Base-by-base conservation (phyloP, 2,113 vertebrate genomes). In the Climacteris rufus region DNA sequence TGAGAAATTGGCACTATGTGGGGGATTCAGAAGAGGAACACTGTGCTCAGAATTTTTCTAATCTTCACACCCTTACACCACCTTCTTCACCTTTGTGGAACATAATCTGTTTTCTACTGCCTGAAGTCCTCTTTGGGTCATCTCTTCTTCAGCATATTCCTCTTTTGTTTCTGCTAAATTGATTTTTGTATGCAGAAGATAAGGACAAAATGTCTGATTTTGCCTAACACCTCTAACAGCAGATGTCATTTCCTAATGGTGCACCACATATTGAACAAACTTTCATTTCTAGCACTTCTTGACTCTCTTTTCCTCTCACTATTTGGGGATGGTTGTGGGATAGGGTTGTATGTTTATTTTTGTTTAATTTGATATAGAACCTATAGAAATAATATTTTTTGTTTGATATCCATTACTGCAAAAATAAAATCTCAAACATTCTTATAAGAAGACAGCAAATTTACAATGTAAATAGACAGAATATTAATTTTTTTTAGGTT, bases 291-390 rank as follows among this genome's bases (percentile, higher is more conserved):
- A 53, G 8, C 0, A 0, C n/a, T 88, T 88, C 15, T 54, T 68
- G 20, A 13, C 24, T 68, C 8, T 76, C 10, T 57, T 88, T 85
- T 92, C 31, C 11, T 50, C 87, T 70, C 22, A 33, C 5, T 54
- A 15, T 18, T 40, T 8, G 1, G 3, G 8, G 6, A 39, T 13
- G 6, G 11, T 40, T 16, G 6, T 56, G 8, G 7, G 10, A 35
- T 10, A 23, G 10, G 18, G 4, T 50, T 69, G 13, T 52, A 15
- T 35, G 5, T 45, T 59, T 78, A 6, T 22, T 39, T 92, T 59
- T 82, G 87, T 64, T 63, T n/a, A n/a, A 4, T 47, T 84, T 79
- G 25, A n/a, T 70, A 68, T 33, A 27, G 35, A 92, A 61, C 6
- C 19, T 61, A 24, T 15, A 44, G 7, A 59, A 27, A 4, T 21